Evolutionary conservation across 2,797 vertebrate genomes (phyloP).

Genomic region (Coranthus polyacanthus): DNA sequence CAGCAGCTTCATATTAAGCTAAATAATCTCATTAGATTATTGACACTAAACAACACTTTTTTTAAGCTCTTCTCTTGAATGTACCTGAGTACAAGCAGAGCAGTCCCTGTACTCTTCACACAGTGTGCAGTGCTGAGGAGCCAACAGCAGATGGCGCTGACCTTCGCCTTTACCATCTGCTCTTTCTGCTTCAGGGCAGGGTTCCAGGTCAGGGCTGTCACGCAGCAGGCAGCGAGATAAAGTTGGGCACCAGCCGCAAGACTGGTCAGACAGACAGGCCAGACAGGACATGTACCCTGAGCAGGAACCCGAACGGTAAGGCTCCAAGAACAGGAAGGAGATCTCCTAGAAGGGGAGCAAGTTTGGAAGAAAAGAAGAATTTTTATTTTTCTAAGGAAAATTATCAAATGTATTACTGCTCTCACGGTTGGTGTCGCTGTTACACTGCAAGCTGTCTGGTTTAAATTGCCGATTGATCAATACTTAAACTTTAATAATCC

Average conservation of each 20-base stretch:
- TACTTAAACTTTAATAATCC: too few relatives aligned
- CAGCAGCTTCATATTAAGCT: background rate
- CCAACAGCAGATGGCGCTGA: constrained; percentile 86
- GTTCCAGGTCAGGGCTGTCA: constrained; percentile 64
- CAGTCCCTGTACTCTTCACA: constrained; percentile 95
- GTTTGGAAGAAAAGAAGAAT: background rate
- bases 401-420: background rate
- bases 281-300: constrained; percentile 88
- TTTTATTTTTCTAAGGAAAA: constrained; percentile 9
- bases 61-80: too few relatives aligned
- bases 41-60: background rate
- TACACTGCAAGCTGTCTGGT: too few relatives aligned
- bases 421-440: too few relatives aligned
- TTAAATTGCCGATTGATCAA: too few relatives aligned
- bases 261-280: constrained; percentile 92
- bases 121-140: constrained; percentile 88
- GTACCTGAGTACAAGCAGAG: constrained; percentile 90
- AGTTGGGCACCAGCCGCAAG: constrained; percentile 92
- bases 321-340: constrained; percentile 94
- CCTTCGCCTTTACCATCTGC: constrained; percentile 74
- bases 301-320: constrained; percentile 89
- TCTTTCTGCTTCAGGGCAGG: constrained; percentile 74
- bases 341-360: constrained; percentile 86
- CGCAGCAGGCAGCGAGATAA: constrained; percentile 87
- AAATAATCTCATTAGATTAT: background rate